Conservation (phyloP, 2,888 invertebrate genomes). For the Leucoptera coffeella region DNA sequence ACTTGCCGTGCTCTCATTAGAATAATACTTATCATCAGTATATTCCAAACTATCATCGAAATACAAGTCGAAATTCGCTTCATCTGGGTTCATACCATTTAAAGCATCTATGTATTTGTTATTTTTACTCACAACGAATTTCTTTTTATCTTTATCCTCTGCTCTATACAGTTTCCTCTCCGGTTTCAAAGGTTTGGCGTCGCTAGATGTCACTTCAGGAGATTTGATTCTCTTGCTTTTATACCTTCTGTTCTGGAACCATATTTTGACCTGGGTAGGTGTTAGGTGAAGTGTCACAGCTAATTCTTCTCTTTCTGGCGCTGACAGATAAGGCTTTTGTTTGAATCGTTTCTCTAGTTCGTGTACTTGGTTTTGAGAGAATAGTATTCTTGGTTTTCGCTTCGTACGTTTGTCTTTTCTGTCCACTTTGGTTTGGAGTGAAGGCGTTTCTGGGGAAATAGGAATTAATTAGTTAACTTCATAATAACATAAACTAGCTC, state of each 20-base stretch:
- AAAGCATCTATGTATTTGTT: too few relatives aligned
- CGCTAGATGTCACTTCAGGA: conserved; percentile 7
- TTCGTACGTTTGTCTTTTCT: conserved; percentile 48
- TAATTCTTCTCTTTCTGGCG: conserved; percentile 84
- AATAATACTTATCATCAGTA: background rate
- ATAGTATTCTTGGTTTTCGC: conserved; percentile 85
- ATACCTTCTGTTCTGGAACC: conserved; percentile 77
- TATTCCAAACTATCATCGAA: conserved; percentile 2
- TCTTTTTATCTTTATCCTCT: conserved; percentile 12
- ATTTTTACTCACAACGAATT: too few relatives aligned
- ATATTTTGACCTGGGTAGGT: conserved; percentile 77
- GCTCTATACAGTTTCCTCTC: conserved; percentile 26
- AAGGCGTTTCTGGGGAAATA: conserved; percentile 20
- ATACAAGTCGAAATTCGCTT: background rate
- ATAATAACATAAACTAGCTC: too few relatives aligned
- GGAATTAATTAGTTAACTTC: too few relatives aligned
- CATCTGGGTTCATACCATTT: too few relatives aligned
- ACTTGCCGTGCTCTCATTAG: too few relatives aligned
- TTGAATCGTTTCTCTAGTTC: conserved; percentile 84
- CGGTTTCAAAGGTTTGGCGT: conserved; percentile 14
- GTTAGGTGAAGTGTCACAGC: conserved; percentile 67
- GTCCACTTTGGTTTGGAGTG: conserved; percentile 16
- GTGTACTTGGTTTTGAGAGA: conserved; percentile 82
- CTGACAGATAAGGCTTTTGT: conserved; percentile 83
- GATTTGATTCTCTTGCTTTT: conserved; percentile 51